Percentiles rank a stretch among this genome's conserved stretches.
Conservation (phyloP, 2,797 vertebrate genomes). For the Gouania willdenowi region DNA sequence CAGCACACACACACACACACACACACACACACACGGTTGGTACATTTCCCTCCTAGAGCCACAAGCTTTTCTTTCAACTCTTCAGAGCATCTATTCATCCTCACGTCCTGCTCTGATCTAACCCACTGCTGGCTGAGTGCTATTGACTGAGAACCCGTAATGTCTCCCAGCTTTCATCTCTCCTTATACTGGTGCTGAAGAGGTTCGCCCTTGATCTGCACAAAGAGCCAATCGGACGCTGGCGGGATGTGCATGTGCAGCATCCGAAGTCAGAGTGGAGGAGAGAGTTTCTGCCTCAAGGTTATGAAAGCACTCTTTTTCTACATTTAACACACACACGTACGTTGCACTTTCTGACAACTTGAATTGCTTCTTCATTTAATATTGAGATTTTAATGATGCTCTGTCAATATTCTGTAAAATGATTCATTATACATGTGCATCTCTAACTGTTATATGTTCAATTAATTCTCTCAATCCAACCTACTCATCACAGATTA, state of each 20-base stretch:
- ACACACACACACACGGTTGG: slow-evolving; percentile 2
- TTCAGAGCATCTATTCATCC: slow-evolving; percentile 37
- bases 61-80: slow-evolving; percentile 48
- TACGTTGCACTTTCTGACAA: no score
- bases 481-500: no score
- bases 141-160: slow-evolving; percentile 48
- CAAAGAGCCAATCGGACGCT: slow-evolving; percentile 26
- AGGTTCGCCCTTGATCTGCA: slow-evolving; percentile 44
- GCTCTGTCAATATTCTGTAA: no score
- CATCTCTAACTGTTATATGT: no score
- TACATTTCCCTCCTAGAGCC: slow-evolving; percentile 26
- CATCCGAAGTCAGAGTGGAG: neutral
- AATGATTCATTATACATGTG: no score
- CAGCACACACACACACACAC: slow-evolving; percentile 1
- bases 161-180: slow-evolving; percentile 51
- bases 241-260: neutral
- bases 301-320: neutral
- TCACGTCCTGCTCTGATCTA: slow-evolving; percentile 50
- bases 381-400: no score
- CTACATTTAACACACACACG: no score
- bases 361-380: no score
- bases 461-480: no score
- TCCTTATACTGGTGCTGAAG: slow-evolving; percentile 31
- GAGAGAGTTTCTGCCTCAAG: neutral
- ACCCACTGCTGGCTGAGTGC: slow-evolving; percentile 31